phyloP scores from a whole-genome alignment of 2,888 invertebrate species.

The Zonitis immaculata region DNA sequence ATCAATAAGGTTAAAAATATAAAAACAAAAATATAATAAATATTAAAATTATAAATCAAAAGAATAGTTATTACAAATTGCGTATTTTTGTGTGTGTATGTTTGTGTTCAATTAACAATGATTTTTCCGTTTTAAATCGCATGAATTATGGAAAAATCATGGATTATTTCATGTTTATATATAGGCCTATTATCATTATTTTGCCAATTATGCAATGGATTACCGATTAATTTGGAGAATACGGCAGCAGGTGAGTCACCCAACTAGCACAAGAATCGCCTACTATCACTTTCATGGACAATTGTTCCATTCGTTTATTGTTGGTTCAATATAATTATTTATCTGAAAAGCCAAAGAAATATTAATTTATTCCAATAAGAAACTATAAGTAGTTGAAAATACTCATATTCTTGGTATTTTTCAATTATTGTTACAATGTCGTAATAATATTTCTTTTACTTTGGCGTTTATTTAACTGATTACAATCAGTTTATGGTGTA shows the following conservation, averaged over 20 bases:
- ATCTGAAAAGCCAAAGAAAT: no score
- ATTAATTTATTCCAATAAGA: no score
- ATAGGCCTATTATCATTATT: conserved; percentile 40
- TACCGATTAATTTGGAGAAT: conserved; percentile 45
- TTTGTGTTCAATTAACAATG: not conserved
- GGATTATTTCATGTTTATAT: conserved; percentile 41
- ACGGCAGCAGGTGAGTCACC: conserved; percentile 47
- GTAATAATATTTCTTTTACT: not conserved
- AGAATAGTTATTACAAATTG: no score
- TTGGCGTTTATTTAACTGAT: not conserved
- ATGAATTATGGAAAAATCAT: conserved; percentile 39
- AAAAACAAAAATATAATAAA: no score
- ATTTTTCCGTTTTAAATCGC: not conserved
- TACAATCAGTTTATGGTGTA: not conserved
- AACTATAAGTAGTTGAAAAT: no score
- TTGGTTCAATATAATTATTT: no score
- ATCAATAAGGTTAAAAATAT: not conserved
- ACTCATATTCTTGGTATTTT: not conserved
- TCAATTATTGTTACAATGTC: not conserved
- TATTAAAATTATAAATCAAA: no score
- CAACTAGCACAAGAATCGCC: conserved; percentile 20
- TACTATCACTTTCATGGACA: conserved; percentile 32
- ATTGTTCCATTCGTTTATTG: conserved; percentile 21
- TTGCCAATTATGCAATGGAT: conserved; percentile 46
- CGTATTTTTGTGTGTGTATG: not conserved